Base-by-base conservation (phyloP, 2,888 invertebrate species). In the Aquatica leii region DNA sequence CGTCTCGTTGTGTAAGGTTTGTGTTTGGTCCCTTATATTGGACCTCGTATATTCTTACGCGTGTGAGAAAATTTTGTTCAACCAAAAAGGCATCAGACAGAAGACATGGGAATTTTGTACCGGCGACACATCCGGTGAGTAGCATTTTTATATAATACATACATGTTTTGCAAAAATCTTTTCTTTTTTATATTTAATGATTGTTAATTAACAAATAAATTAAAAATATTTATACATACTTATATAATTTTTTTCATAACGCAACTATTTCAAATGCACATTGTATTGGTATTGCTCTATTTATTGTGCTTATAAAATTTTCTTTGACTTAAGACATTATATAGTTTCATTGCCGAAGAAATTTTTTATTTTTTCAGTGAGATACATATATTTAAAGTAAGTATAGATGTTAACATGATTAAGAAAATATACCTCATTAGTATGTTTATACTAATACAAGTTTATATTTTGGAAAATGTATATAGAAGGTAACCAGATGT, bases 1-100 rank as follows among this genome's bases (percentile, higher is more conserved):
- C 57, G 60, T 56, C 57, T 60, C 65, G 58, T 40, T 65, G 65
- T 58, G 58, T 61, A 40, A 49, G 46, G 65, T 65, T 51, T 48
- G 60, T 61, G 65, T 60, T 53, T 20, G 46, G 34, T 53, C 59
- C 57, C 46, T 65, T 43, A 49, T 43, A 41, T 60, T 55, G 53
- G 58, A 51, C 60, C 50, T 53, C 56, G 58, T 48, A 56, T 41
- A 49, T 48, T 43, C 57, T 65, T 65, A 65, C 65, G 65, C 57
- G 65, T 49, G 65, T 59, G 64, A 52, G 49, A 48, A 40, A 57
- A 46, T 34, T 59, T 31, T 40, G 48, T 31, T 15, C 59, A 49
- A 48, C 49, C 52, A 40, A 41, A 46, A 35, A 46, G 52, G 56
- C 41, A 35, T 48, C 43, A 21, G 37, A 18, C 14, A 14, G 21